phyloP scores from a whole-genome alignment of 2,888 invertebrate genomes.

The Xylophagus ater region DNA sequence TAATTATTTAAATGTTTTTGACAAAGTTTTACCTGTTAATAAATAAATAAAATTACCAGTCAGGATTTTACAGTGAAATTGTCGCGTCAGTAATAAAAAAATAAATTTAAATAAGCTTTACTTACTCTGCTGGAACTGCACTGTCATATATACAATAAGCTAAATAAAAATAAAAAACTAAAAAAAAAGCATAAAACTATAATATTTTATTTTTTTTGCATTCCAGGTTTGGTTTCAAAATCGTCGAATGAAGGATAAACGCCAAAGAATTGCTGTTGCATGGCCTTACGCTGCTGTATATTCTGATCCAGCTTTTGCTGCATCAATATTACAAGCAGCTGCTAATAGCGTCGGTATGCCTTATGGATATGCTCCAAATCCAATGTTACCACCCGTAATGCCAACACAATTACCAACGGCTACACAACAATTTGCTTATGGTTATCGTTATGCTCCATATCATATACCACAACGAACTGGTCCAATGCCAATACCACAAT shows the following conservation, averaged over 20 bases:
- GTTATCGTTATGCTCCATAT: conserved; percentile 43
- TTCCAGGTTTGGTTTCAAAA: conserved; percentile 81
- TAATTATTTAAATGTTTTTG: not conserved
- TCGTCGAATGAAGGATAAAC: conserved; percentile 65
- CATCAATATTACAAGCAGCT: conserved; percentile 82
- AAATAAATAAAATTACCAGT: no score
- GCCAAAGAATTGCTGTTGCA: conserved; percentile 84
- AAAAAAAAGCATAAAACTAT: no score
- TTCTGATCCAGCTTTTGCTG: conserved; percentile 87
- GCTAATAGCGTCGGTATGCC: conserved; percentile 59
- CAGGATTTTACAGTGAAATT: no score
- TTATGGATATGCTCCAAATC: conserved; percentile 50
- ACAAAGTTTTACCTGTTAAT: no score
- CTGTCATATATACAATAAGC: no score
- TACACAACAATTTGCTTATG: conserved; percentile 41
- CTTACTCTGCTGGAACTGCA: no score
- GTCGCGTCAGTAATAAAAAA: no score
- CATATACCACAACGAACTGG: conserved; percentile 42
- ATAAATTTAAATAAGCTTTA: no score
- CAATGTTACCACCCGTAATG: conserved; percentile 42
- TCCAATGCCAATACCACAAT: conserved; percentile 30
- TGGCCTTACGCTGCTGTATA: conserved; percentile 95
- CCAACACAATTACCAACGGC: conserved; percentile 48
- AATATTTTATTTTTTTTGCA: conserved; percentile 21
- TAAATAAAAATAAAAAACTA: no score